Percentiles rank a stretch among this genome's conserved stretches.
These are phyloP conservation scores for Lagopus muta DNA, from an alignment of 2,113 vertebrate genomes.

Conservation along the genomic window DNA sequence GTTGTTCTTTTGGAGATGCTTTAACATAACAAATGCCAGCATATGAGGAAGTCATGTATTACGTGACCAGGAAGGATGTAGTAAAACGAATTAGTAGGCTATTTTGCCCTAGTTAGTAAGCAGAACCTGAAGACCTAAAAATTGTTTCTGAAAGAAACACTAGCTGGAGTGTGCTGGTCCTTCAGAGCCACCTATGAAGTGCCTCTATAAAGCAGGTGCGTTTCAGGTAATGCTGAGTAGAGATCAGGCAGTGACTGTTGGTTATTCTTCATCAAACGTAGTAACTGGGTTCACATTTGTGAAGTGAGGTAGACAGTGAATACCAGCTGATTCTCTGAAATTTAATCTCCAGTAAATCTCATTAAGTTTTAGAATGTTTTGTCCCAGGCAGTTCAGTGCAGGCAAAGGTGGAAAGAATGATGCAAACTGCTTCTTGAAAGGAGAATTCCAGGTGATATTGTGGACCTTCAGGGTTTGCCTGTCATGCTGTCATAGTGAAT, in stretches of 20 bases:
- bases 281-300: background rate
- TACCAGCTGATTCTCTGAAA: background rate
- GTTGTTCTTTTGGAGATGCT: background rate
- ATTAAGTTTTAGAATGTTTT: background rate
- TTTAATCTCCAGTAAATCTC: background rate
- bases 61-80: background rate
- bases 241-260: background rate
- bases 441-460: background rate
- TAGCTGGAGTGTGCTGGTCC: background rate
- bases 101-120: background rate
- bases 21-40: background rate
- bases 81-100: background rate
- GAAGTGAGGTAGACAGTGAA: background rate
- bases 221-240: background rate
- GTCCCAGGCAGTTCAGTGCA: background rate
- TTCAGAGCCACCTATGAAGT: background rate
- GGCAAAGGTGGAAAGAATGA: background rate
- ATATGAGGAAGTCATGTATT: background rate
- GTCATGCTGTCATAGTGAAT: background rate
- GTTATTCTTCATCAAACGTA: background rate
- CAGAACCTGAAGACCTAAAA: background rate
- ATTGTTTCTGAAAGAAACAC: background rate
- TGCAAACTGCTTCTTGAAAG: background rate
- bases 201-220: background rate
- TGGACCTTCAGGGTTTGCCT: background rate